Conservation (phyloP, 2,888 invertebrate species). For the Aethes cnicana region DNA sequence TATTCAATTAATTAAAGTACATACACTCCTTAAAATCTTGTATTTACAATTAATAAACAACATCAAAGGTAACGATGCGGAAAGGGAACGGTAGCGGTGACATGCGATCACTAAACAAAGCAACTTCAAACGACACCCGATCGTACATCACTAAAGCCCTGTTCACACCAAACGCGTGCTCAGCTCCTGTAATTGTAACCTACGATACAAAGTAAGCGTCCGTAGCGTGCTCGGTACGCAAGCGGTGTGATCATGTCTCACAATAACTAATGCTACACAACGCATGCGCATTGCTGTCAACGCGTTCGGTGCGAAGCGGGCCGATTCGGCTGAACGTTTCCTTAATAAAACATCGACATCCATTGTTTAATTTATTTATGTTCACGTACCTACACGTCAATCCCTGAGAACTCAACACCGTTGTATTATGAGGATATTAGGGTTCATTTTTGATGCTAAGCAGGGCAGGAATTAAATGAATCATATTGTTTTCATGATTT, state of each 20-base stretch:
- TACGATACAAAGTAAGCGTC: too few species aligned
- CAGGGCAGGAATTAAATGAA: constrained; percentile 20
- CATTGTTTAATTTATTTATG: constrained; percentile 24
- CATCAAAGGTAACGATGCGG: too few species aligned
- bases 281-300: too few species aligned
- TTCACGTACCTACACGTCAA: constrained; percentile 12
- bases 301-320: too few species aligned
- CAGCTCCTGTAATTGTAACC: too few species aligned
- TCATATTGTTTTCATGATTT: constrained; percentile 21
- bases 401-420: not conserved
- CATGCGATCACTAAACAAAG: not conserved
- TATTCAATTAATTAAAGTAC: too few species aligned
- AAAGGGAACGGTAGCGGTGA: too few species aligned
- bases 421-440: not conserved
- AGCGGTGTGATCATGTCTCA: too few species aligned
- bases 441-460: not conserved
- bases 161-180: constrained; percentile 40
- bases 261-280: too few species aligned
- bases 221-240: too few species aligned
- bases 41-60: too few species aligned
- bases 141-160: constrained; percentile 40
- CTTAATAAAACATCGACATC: constrained; percentile 10
- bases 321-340: constrained; percentile 2
- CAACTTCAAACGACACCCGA: constrained; percentile 15
- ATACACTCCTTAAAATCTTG: too few species aligned